Percentiles rank a stretch among this genome's conserved stretches.
phyloP scores from a whole-genome alignment of 1,140 invertebrate species.

The Drosophila funebris region DNA sequence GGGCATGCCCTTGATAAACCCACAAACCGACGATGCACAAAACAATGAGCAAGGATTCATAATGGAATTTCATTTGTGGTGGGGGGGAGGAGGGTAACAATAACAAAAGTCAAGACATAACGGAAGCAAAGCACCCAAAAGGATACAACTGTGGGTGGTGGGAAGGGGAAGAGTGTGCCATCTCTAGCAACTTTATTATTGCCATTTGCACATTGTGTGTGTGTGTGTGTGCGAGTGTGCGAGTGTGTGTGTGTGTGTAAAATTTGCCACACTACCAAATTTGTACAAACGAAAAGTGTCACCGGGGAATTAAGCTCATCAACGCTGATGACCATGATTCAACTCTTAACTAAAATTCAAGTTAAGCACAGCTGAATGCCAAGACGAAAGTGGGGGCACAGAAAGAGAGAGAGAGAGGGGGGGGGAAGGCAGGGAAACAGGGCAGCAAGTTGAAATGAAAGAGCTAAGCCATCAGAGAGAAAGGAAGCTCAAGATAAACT shows the following conservation, averaged over 20 bases:
- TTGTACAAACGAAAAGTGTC: slow-evolving; percentile 76
- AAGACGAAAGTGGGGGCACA: not conserved
- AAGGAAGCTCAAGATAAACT: slow-evolving; percentile 25
- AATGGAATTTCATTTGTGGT: slow-evolving; percentile 78
- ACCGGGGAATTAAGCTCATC: slow-evolving; percentile 76
- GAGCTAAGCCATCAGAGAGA: not conserved
- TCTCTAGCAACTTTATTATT: slow-evolving; percentile 71
- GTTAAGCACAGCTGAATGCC: slow-evolving; percentile 40
- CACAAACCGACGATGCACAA: slow-evolving; percentile 50
- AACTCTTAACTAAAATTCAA: slow-evolving; percentile 68
- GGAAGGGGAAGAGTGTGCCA: not conserved
- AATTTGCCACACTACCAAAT: slow-evolving; percentile 76
- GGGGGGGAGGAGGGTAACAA: slow-evolving; percentile 46
- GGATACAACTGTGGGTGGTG: not conserved
- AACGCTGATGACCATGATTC: slow-evolving; percentile 77
- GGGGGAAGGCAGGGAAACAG: not conserved
- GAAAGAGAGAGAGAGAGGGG: not conserved
- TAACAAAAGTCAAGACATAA: slow-evolving; percentile 67
- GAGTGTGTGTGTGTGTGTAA: slow-evolving; percentile 33
- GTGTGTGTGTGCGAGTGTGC: slow-evolving; percentile 17
- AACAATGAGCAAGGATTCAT: slow-evolving; percentile 79
- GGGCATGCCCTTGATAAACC: slow-evolving; percentile 41
- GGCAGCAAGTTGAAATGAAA: not conserved
- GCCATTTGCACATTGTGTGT: slow-evolving; percentile 27
- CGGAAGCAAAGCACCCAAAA: slow-evolving; percentile 48